Percentiles rank a stretch among this genome's conserved stretches.
phyloP scores from a whole-genome alignment of 2,797 vertebrate species.

The Trematomus bernacchii region DNA sequence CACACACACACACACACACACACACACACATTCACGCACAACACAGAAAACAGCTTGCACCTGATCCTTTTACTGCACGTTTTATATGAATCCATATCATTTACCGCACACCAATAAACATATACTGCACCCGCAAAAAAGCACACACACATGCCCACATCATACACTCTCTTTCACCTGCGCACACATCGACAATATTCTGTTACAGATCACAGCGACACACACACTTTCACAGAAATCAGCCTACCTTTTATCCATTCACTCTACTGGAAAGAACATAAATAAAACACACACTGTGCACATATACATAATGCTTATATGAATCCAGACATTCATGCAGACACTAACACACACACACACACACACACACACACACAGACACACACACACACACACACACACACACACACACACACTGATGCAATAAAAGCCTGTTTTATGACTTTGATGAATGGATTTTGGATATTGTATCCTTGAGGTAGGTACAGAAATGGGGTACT shows the following conservation, averaged over 20 bases:
- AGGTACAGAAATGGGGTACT: slow-evolving; percentile 68
- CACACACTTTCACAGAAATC: slow-evolving; percentile 11
- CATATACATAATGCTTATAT: slow-evolving; percentile 22
- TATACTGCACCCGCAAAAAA: slow-evolving; percentile 9
- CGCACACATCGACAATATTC: not conserved
- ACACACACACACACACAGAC: slow-evolving; percentile 35
- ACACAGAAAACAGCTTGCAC: not conserved
- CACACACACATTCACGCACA: slow-evolving; percentile 14
- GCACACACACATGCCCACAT: not conserved
- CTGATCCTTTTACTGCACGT: slow-evolving; percentile 19
- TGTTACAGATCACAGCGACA: slow-evolving; percentile 1
- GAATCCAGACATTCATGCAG: slow-evolving; percentile 41
- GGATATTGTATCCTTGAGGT: slow-evolving; percentile 71
- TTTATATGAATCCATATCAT: slow-evolving; percentile 21
- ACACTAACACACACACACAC: slow-evolving; percentile 47
- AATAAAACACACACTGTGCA: slow-evolving; percentile 33
- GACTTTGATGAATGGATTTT: slow-evolving; percentile 87
- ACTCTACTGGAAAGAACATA: slow-evolving; percentile 32
- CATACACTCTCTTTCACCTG: slow-evolving; percentile 1
- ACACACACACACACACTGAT: slow-evolving; percentile 53
- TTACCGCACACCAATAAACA: not conserved
- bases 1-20: not conserved
- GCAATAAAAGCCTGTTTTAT: slow-evolving; percentile 66
- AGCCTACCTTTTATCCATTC: slow-evolving; percentile 1
- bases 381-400: slow-evolving; percentile 37